Evolutionary conservation across 2,888 invertebrate species (phyloP), one percentile per base, ranked within the genome.

Genomic region (Pristionchus maxplancki): DNA sequence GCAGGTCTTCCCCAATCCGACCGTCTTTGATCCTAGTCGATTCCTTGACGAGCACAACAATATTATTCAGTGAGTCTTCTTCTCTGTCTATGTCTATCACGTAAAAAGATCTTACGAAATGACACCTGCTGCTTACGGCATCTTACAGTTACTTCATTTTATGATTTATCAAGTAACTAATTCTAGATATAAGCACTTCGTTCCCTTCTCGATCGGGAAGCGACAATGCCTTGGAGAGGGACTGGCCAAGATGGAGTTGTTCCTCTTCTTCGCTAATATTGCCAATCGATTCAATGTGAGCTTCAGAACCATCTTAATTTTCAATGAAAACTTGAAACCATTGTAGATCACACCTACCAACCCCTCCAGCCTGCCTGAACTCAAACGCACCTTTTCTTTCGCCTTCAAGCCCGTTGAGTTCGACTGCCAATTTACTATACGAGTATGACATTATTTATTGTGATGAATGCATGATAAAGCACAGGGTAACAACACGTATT

Each of bases 171-270:
- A 34, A 28, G 44, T 44, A 44, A 9, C 44, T 44, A 44, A 44
- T 44, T 44, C 11, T 9, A 87, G 71, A 9, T n/a, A 48, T 31
- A 48, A 48, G 48, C 58, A 58, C 34, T 84, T 91, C 85, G 83
- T 89, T 3, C 91, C 91, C 20, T 91, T 91, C 78, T 91, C 91
- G 8, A 88, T 91, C 40, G 91, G 91, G 71, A 90, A 90, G 83
- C 90, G 91, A 20, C 90, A 90, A 84, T 91, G 91, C 89, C 89
- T 89, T 0, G 91, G 91, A 9, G 91, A 91, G 83, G 90, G 91
- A 83, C 84, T 91, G 34, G 91, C 91, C 9, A 34, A 62, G 62
- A 88, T 90, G 89, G 90, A 91, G 82, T 88, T 91, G 5, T 91
- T 91, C 86, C 37, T 91, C 13, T 90, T 90, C 82, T 89, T 91